A percentile compares a stretch with the other conserved stretches of the same genome.
These are phyloP conservation scores for Hafferia zeledoni DNA, from an alignment of 2,797 vertebrate genomes.

Conservation along the genomic window DNA sequence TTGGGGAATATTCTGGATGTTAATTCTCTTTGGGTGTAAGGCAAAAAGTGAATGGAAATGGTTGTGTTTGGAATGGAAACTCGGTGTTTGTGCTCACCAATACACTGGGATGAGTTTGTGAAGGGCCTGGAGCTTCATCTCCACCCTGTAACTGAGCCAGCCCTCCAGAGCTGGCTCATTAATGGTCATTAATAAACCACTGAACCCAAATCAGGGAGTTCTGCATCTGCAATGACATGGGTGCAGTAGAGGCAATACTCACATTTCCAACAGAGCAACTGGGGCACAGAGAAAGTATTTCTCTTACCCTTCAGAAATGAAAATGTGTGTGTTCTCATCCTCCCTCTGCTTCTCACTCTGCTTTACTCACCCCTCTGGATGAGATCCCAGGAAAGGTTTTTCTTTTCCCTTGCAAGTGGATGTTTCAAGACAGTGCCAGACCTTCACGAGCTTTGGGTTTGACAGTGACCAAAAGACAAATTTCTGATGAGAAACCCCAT, in stretches of 20 bases:
- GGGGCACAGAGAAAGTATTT: not conserved
- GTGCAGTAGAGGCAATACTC: not conserved
- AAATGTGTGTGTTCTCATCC: not conserved
- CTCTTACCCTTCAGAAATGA: not conserved
- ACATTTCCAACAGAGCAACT: not conserved
- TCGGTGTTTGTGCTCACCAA: not conserved
- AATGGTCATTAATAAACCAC: not conserved
- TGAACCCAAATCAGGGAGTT: fast-evolving
- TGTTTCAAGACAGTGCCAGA: not conserved
- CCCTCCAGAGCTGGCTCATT: not conserved
- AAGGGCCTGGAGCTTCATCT: not conserved
- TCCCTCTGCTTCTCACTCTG: fast-evolving
- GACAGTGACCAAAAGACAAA: not conserved
- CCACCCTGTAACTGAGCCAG: not conserved
- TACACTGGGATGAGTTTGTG: too few species aligned
- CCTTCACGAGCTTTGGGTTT: not conserved
- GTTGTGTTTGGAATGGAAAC: not conserved
- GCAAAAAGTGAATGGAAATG: not conserved
- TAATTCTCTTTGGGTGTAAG: not conserved
- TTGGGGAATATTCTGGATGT: not conserved
- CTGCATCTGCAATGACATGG: not conserved
- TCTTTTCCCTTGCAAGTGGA: not conserved
- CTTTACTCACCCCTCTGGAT: not conserved
- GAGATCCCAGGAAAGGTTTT: not conserved
- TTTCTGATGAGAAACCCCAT: not conserved